Evolutionary conservation across 2,888 invertebrate genomes (phyloP).

Genomic region (Augiades crinisus): DNA sequence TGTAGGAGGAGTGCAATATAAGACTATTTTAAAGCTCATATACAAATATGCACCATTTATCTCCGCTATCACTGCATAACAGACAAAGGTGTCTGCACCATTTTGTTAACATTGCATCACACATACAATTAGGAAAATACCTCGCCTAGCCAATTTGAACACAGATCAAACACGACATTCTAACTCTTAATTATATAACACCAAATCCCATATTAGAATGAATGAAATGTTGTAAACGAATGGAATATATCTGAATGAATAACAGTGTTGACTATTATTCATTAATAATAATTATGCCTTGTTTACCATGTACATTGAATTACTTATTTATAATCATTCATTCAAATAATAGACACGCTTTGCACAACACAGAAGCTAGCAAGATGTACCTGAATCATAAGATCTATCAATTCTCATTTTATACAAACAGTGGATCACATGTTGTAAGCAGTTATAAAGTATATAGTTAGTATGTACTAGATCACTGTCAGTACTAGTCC

Average conservation of each 20-base stretch:
- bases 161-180: conserved; percentile 6
- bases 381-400: neutral
- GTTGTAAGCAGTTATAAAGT: neutral
- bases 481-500: neutral
- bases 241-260: neutral
- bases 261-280: too few species aligned
- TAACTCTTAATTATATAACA: neutral
- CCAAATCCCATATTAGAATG: neutral
- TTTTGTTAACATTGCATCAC: neutral
- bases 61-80: conserved; percentile 2
- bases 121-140: conserved; percentile 1
- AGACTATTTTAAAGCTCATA: conserved; percentile 20
- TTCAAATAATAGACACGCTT: neutral
- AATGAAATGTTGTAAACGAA: neutral
- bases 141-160: conserved; percentile 17
- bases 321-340: neutral
- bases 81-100: neutral
- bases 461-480: neutral
- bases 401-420: neutral
- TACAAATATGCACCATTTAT: conserved; percentile 12
- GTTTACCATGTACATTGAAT: too few species aligned
- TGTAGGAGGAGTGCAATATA: conserved; percentile 14
- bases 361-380: conserved; percentile 17
- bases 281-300: too few species aligned
- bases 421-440: neutral